These are phyloP conservation scores for Gobionotothen gibberifrons DNA, from an alignment of 2,797 vertebrate species.

Conservation along the genomic window DNA sequence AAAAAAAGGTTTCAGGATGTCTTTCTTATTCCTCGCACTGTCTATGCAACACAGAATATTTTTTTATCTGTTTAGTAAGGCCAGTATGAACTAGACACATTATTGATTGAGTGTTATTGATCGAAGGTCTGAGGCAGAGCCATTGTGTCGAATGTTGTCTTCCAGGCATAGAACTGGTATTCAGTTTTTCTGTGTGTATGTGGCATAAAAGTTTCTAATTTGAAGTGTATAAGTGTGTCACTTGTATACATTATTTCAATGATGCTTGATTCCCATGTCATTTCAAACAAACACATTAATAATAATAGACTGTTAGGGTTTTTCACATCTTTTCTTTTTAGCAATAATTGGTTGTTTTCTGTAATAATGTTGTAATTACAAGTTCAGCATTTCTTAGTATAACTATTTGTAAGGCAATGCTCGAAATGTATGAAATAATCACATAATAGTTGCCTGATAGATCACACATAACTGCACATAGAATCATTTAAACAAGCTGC, in stretches of 20 bases:
- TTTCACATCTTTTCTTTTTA: not conserved
- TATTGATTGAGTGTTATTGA: conserved; percentile 51
- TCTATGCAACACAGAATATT: conserved; percentile 8
- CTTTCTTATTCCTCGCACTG: conserved; percentile 2
- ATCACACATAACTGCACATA: conserved; percentile 1
- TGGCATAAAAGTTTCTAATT: not conserved
- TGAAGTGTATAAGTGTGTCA: not conserved
- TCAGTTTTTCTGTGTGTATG: not conserved
- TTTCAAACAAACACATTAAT: conserved; percentile 4
- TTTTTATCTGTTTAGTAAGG: conserved; percentile 28
- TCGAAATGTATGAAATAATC: conserved; percentile 1
- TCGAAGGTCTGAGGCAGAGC: conserved; percentile 28
- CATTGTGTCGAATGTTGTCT: conserved; percentile 35
- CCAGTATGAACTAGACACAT: conserved; percentile 27
- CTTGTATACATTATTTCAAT: not conserved
- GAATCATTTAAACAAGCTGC: conserved; percentile 5
- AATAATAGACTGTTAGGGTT: not conserved
- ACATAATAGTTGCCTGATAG: not conserved
- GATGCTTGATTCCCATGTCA: not conserved
- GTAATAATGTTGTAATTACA: conserved; percentile 3
- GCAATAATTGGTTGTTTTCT: not conserved
- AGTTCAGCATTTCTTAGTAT: not conserved
- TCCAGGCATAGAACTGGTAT: not conserved
- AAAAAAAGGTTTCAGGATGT: not conserved
- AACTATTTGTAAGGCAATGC: not conserved